Percentiles rank a stretch among this genome's conserved stretches.
Conservation (phyloP, 30 jellyfish, hydroid and myxozoan genomes). For the Cassiopea andromeda region DNA sequence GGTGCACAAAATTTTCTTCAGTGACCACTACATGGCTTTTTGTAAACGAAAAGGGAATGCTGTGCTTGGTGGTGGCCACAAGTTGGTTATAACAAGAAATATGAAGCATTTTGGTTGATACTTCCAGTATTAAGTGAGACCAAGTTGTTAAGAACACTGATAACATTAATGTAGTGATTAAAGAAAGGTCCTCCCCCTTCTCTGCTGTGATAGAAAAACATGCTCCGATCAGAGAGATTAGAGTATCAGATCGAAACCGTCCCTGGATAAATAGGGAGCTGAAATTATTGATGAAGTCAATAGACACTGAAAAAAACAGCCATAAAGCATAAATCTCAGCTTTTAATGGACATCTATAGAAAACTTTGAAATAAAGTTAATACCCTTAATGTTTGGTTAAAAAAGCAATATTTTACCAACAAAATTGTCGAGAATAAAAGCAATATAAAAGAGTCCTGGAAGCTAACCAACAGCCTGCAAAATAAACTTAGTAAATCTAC, state of each 20-base stretch:
- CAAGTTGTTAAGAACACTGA: constrained; percentile 23
- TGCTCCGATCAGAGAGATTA: constrained; percentile 29
- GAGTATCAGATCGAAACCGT: constrained; percentile 30
- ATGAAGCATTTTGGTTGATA: constrained; percentile 31
- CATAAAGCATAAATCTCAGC: neutral
- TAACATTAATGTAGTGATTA: constrained; percentile 31
- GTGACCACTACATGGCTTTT: constrained; percentile 7
- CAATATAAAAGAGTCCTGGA: constrained; percentile 43
- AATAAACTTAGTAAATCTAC: neutral
- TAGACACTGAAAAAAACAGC: constrained; percentile 34
- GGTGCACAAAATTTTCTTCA: neutral
- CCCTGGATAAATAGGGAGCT: constrained; percentile 34
- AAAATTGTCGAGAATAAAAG: constrained; percentile 17
- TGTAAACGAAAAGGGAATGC: constrained; percentile 1
- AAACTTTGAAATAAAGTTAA: constrained; percentile 23
- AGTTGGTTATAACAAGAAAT: constrained; percentile 9
- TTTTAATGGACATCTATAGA: constrained; percentile 43
- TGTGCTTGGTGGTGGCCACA: neutral
- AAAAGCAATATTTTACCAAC: constrained; percentile 20
- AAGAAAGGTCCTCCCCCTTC: constrained; percentile 9
- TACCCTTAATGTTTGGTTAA: constrained; percentile 8
- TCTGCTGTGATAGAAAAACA: constrained; percentile 16
- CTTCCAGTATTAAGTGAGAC: constrained; percentile 41
- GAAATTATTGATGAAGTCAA: constrained; percentile 21
- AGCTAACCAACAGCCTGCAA: constrained; percentile 11